Conservation (phyloP, 2,888 invertebrate species). For the Yponomeuta cagnagella region DNA sequence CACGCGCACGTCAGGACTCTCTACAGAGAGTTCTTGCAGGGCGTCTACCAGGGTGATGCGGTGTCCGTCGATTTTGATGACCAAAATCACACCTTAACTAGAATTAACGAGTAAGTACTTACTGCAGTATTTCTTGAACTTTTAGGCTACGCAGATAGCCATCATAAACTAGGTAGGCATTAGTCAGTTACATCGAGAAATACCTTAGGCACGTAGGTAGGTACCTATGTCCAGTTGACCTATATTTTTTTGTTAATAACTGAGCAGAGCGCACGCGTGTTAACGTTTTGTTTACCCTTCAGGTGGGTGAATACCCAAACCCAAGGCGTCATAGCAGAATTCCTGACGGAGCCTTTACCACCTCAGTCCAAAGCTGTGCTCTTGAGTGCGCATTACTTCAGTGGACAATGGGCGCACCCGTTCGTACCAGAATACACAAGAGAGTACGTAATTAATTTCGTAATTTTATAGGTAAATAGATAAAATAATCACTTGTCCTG, state of each 20-base stretch:
- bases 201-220: too few species aligned
- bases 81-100: conserved; percentile 42
- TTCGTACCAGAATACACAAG: conserved; percentile 74
- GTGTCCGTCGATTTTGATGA: conserved; percentile 71
- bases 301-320: conserved; percentile 80
- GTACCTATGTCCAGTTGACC: too few species aligned
- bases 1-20: conserved; percentile 70
- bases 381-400: conserved; percentile 82
- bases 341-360: conserved; percentile 72
- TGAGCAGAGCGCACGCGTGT: too few species aligned
- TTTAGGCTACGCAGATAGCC: too few species aligned
- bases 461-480: neutral
- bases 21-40: conserved; percentile 67
- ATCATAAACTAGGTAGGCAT: too few species aligned
- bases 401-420: conserved; percentile 80
- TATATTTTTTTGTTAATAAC: too few species aligned
- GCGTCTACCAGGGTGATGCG: conserved; percentile 75
- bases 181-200: too few species aligned
- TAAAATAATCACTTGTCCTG: too few species aligned
- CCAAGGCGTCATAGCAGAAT: conserved; percentile 75
- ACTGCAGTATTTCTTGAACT: too few species aligned
- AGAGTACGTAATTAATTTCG: conserved; percentile 53
- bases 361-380: conserved; percentile 76
- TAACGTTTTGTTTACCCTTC: conserved; percentile 12
- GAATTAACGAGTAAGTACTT: conserved; percentile 69